phyloP scores from a whole-genome alignment of 2,113 vertebrate genomes.

The Austrofundulus limnaeus region DNA sequence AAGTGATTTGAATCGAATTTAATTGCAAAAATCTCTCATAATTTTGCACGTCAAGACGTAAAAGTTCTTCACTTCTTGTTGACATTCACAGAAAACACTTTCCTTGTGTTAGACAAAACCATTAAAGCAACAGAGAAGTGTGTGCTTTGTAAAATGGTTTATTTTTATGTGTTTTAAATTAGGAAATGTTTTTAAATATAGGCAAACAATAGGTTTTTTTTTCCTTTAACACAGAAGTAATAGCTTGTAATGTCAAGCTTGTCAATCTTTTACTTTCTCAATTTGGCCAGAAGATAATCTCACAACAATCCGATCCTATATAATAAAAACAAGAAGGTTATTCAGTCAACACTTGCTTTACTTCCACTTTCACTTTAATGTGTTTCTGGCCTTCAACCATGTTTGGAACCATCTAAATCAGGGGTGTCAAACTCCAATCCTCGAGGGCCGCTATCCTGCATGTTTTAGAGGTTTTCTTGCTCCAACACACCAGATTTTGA shows the following conservation, averaged over 20 bases:
- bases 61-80: background rate
- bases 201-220: background rate
- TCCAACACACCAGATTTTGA: too few relatives aligned
- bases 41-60: background rate
- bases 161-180: conserved; percentile 11
- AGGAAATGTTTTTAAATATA: background rate
- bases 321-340: background rate
- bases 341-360: background rate
- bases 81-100: background rate
- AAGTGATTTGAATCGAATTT: too few relatives aligned
- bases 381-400: conserved; percentile 11
- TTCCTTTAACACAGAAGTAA: background rate
- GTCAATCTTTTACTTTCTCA: background rate
- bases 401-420: conserved; percentile 16
- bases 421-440: too few relatives aligned
- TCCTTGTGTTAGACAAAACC: background rate
- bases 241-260: background rate
- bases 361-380: conserved; percentile 5
- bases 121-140: background rate
- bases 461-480: too few relatives aligned
- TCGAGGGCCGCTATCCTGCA: too few relatives aligned
- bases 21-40: background rate
- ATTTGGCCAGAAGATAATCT: background rate
- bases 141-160: background rate
- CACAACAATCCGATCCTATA: background rate